These are phyloP conservation scores for Hypercompe scribonia DNA, from an alignment of 2,888 invertebrate genomes.

Conservation along the genomic window DNA sequence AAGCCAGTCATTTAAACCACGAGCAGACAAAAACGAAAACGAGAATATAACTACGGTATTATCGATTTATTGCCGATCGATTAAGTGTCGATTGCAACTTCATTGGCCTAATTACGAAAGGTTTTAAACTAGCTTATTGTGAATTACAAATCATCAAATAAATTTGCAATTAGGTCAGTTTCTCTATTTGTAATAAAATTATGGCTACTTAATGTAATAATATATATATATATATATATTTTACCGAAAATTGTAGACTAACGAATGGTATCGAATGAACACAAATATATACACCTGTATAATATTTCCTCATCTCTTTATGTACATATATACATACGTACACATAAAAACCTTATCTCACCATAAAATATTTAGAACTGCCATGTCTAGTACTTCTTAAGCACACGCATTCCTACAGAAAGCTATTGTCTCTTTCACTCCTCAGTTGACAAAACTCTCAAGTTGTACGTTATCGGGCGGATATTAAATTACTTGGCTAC, in stretches of 20 bases:
- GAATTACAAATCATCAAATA: neutral
- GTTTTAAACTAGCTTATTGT: neutral
- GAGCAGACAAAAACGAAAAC: neutral
- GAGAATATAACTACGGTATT: neutral
- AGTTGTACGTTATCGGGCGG: constrained; percentile 41
- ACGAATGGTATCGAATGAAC: neutral
- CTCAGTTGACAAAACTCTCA: constrained; percentile 50
- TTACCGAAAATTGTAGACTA: neutral
- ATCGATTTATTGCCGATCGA: neutral
- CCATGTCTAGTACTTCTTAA: neutral
- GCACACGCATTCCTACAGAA: neutral
- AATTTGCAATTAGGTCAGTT: neutral
- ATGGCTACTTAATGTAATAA: neutral
- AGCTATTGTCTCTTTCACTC: constrained; percentile 14
- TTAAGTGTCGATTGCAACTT: neutral
- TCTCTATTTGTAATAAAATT: neutral
- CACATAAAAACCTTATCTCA: neutral
- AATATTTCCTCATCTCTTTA: too few relatives aligned
- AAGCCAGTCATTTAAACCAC: neutral
- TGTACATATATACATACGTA: neutral
- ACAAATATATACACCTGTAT: neutral
- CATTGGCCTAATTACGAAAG: neutral
- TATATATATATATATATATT: neutral
- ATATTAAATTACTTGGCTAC: constrained; percentile 54
- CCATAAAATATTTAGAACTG: neutral